These are phyloP conservation scores for Pachyuromys duprasi DNA, from an alignment of 2,797 vertebrate genomes.

Conservation along the genomic window DNA sequence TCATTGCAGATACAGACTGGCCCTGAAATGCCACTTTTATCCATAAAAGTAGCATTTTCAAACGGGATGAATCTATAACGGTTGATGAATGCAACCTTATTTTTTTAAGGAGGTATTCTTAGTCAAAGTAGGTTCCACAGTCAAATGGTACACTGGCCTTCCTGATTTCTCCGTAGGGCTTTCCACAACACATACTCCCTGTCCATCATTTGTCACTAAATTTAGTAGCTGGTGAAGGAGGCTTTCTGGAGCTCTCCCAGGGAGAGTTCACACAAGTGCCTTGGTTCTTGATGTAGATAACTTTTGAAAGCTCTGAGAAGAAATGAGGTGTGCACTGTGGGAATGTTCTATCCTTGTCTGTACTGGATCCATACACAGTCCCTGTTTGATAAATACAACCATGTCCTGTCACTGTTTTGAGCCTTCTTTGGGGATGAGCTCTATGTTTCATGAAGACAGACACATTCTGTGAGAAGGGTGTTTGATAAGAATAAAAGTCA, in stretches of 20 bases:
- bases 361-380: neutral
- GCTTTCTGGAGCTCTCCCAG: neutral
- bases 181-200: neutral
- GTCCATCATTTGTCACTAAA: neutral
- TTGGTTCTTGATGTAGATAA: rapidly evolving
- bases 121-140: neutral
- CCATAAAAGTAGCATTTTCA: neutral
- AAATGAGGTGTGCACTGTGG: neutral
- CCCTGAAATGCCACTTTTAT: neutral
- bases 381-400: neutral
- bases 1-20: neutral
- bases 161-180: neutral
- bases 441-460: neutral
- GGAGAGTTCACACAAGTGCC: neutral
- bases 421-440: neutral
- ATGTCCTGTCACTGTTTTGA: neutral
- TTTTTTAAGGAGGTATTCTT: neutral
- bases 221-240: neutral
- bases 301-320: neutral
- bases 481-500: neutral
- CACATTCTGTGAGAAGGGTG: neutral
- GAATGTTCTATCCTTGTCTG: neutral
- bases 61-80: neutral
- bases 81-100: neutral
- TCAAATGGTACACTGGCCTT: neutral